A percentile compares a stretch with the other conserved stretches of the same genome.
phyloP scores from a whole-genome alignment of 1,140 invertebrate species.

The Drosophila varians region DNA sequence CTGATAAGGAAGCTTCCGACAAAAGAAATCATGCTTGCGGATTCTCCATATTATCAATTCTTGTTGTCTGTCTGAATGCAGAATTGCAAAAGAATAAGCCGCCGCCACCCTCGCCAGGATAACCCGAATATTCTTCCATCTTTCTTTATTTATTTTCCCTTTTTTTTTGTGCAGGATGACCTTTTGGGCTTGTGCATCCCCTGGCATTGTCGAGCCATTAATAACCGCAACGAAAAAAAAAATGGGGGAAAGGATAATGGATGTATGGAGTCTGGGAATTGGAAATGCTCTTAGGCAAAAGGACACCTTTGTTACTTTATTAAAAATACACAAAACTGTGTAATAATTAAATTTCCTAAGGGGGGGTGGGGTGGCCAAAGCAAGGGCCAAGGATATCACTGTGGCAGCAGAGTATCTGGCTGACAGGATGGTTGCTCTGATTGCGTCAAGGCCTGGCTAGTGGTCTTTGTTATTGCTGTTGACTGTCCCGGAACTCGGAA shows the following conservation, averaged over 20 bases:
- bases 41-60: too few species aligned
- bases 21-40: too few species aligned
- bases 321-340: background rate
- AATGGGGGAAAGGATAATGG: background rate
- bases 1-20: background rate
- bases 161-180: constrained; percentile 30
- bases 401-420: constrained; percentile 5
- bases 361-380: too few species aligned
- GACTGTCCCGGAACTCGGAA: constrained; percentile 15
- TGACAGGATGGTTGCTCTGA: constrained; percentile 13
- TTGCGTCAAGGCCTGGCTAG: constrained; percentile 22
- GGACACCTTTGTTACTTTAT: background rate
- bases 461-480: background rate
- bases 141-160: too few species aligned
- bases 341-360: background rate
- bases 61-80: background rate
- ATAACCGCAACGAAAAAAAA: constrained; percentile 40
- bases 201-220: constrained; percentile 51
- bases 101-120: background rate
- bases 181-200: constrained; percentile 53
- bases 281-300: background rate
- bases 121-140: constrained; percentile 18
- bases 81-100: background rate
- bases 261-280: background rate
- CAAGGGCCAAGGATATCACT: constrained; percentile 7